Evolutionary conservation across 2,113 vertebrate genomes (phyloP).

Genomic region (Megaleporinus macrocephalus): DNA sequence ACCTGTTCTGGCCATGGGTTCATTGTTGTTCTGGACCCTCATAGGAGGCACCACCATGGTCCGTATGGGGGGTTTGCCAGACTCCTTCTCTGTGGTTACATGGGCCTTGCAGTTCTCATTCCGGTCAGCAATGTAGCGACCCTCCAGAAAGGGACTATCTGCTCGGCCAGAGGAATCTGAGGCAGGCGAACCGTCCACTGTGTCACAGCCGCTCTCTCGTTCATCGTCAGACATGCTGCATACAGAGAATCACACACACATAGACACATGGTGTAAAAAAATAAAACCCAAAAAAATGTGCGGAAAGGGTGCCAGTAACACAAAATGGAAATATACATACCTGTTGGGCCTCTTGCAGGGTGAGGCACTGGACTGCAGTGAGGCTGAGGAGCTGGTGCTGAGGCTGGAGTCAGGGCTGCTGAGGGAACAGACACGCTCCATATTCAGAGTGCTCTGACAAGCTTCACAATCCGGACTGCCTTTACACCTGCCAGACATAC

Average conservation of each 20-base stretch:
- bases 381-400: slow-evolving; percentile 91
- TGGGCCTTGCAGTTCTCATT: slow-evolving; percentile 81
- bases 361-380: slow-evolving; percentile 88
- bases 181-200: slow-evolving; percentile 89
- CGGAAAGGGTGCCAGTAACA: neutral
- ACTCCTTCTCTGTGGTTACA: slow-evolving; percentile 75
- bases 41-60: slow-evolving; percentile 91
- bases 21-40: slow-evolving; percentile 82
- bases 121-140: slow-evolving; percentile 81
- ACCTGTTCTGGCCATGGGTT: slow-evolving; percentile 84
- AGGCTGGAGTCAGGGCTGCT: slow-evolving; percentile 96
- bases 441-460: slow-evolving; percentile 94
- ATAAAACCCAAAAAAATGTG: neutral
- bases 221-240: slow-evolving; percentile 95
- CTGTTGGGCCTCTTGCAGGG: slow-evolving; percentile 95
- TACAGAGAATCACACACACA: slow-evolving; percentile 18
- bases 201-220: slow-evolving; percentile 93
- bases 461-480: slow-evolving; percentile 93
- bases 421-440: slow-evolving; percentile 93
- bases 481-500: slow-evolving; percentile 83
- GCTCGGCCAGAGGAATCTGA: slow-evolving; percentile 86
- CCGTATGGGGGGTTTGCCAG: slow-evolving; percentile 84
- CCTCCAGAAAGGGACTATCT: slow-evolving; percentile 86
- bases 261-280: neutral
- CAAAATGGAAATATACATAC: slow-evolving; percentile 60